phyloP scores from a whole-genome alignment of 1,140 invertebrate species.

The Brachionus manjavacas region DNA sequence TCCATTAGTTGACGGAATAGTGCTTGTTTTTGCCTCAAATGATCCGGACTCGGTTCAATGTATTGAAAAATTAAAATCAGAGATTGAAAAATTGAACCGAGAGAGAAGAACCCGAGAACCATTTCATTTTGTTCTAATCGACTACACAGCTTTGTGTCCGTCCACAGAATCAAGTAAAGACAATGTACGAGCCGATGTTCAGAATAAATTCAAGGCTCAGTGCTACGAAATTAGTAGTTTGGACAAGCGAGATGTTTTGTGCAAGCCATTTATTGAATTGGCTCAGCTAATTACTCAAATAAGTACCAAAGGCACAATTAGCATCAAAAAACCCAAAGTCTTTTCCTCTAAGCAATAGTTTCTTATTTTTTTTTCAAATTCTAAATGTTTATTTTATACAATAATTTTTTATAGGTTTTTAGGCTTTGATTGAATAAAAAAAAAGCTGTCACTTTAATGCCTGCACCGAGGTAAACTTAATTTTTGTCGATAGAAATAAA shows the following conservation, averaged over 20 bases:
- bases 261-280: conserved; percentile 25
- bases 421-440: neutral
- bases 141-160: neutral
- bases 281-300: conserved; percentile 27
- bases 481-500: neutral
- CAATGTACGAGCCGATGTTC: neutral
- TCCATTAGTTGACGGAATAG: conserved; percentile 33
- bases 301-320: conserved; percentile 25
- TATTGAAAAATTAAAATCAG: neutral
- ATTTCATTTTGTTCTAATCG: conserved; percentile 36
- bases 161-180: neutral
- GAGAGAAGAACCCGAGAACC: neutral
- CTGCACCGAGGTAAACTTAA: neutral
- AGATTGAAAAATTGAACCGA: conserved; percentile 5
- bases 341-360: conserved; percentile 15
- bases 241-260: conserved; percentile 7
- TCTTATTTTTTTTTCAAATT: neutral
- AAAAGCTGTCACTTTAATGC: neutral
- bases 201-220: neutral
- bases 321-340: conserved; percentile 42
- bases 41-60: conserved; percentile 26
- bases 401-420: neutral
- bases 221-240: neutral
- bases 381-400: too few species aligned
- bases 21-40: conserved; percentile 30